These are phyloP conservation scores for Xyrauchen texanus DNA, from an alignment of 2,113 vertebrate species.

Conservation along the genomic window DNA sequence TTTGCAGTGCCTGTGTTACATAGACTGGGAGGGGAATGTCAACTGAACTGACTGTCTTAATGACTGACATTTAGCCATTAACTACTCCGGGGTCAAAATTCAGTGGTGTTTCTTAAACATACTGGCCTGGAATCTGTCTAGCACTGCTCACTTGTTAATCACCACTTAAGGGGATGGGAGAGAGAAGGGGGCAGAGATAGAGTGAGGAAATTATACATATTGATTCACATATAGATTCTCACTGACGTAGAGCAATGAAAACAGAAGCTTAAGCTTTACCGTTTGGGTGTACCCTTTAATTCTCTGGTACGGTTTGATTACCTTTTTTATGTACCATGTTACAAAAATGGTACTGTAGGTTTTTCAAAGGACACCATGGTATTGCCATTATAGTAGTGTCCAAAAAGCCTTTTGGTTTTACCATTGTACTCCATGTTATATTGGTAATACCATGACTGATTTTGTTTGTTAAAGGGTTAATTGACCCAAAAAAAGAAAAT, in stretches of 20 bases:
- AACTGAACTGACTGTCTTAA: conserved; percentile 44
- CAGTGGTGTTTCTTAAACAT: conserved; percentile 44
- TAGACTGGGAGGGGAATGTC: conserved; percentile 35
- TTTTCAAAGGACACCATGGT: background rate
- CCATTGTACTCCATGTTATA: background rate
- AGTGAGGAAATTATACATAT: conserved; percentile 17
- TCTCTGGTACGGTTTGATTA: too few species aligned
- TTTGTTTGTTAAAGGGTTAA: too few species aligned
- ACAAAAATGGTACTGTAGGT: too few species aligned
- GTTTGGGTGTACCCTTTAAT: too few species aligned
- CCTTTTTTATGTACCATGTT: too few species aligned
- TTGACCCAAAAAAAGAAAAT: too few species aligned
- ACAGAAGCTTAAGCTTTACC: too few species aligned
- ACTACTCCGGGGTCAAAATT: conserved; percentile 47
- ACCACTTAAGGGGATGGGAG: background rate
- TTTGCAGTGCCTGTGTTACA: background rate
- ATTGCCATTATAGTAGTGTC: background rate
- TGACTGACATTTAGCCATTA: conserved; percentile 53
- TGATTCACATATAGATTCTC: background rate
- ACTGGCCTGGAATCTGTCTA: conserved; percentile 33
- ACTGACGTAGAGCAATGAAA: background rate
- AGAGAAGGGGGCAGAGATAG: background rate
- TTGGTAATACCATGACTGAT: too few species aligned
- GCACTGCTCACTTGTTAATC: conserved; percentile 56
- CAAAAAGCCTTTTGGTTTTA: background rate